Conservation (phyloP, 2,113 vertebrate species). For the Emydocephalus ijimae region DNA sequence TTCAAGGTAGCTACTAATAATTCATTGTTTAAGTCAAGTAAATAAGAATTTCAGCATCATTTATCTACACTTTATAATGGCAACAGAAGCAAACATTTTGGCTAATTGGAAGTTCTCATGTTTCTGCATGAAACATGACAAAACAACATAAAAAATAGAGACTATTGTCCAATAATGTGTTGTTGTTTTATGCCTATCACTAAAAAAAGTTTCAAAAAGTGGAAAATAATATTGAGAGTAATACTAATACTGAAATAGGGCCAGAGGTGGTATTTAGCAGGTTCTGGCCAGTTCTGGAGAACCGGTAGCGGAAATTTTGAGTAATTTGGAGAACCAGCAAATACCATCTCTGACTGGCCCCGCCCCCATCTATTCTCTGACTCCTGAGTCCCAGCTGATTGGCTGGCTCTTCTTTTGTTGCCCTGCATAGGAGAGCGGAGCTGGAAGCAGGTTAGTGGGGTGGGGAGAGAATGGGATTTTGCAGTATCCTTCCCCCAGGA, state of each 20-base stretch:
- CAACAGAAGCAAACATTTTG: conserved; percentile 61
- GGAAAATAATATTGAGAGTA: background rate
- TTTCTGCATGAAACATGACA: conserved; percentile 73
- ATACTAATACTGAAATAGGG: background rate
- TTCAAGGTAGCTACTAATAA: conserved; percentile 61
- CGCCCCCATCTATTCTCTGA: too few relatives aligned
- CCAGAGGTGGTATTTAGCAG: too few relatives aligned
- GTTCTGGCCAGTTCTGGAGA: too few relatives aligned
- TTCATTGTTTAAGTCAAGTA: conserved; percentile 65
- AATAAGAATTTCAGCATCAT: conserved; percentile 72
- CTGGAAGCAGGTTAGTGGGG: too few relatives aligned
- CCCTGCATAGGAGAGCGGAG: too few relatives aligned
- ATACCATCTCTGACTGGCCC: too few relatives aligned
- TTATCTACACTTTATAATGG: conserved; percentile 56
- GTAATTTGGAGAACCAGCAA: too few relatives aligned
- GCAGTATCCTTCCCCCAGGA: too few relatives aligned
- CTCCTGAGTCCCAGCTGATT: too few relatives aligned
- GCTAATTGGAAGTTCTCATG: conserved; percentile 77
- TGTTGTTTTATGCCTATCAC: conserved; percentile 3
- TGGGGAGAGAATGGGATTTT: too few relatives aligned
- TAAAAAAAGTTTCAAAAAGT: conserved; percentile 11
- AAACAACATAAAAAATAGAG: conserved; percentile 67
- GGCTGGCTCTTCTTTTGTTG: too few relatives aligned
- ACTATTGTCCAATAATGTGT: conserved; percentile 65
- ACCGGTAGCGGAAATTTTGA: too few relatives aligned